Evolutionary conservation across 2,113 vertebrate species (phyloP), one percentile per base, ranked within the genome.

Genomic region (Polypterus bichir): DNA sequence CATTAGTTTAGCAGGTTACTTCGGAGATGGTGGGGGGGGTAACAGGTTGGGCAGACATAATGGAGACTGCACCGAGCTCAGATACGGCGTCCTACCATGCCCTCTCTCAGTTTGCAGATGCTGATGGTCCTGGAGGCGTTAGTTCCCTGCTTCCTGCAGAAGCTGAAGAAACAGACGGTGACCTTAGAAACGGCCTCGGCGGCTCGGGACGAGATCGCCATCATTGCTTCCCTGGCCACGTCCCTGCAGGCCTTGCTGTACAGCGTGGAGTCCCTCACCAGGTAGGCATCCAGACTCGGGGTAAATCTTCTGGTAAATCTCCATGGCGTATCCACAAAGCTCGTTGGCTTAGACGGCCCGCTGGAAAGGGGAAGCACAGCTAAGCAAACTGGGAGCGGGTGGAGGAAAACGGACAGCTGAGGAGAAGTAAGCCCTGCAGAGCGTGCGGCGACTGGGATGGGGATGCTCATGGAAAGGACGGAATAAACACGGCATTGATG

Each of bases 91-190:
- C 27, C 27, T 2, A 27, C 27, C 27, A 2, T 27, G 27, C 27
- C 1, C 27, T 27, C 45, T 11, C 11, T 48, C 68, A 99, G 96
- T 75, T 88, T 99, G 64, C 96, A 99, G 87, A 99, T 99, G 96
- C 80, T 99, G 76, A 99, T 97, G 93, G 95, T 99, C 67, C 75
- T 99, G 72, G 96, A 99, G 80, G 95, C 96, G 0, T 63, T 98
- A 64, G 96, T 99, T 52, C 96, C 96, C 1, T 99, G 96, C 68
- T 89, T 86, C 76, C 77, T 99, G 47, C 95, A 97, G 74, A 97
- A 92, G 66, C 75, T 99, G 59, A 99, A 99, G 76, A 83, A 70
- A 59, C 93, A 93, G 55, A 95, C 93, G 0, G 81, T 88, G 2
- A 92, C 94, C 4, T 85, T 84, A 70, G 94, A 99, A 73, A 97